Conservation (phyloP, 2,797 vertebrate genomes). For the Bucorvus abyssinicus region DNA sequence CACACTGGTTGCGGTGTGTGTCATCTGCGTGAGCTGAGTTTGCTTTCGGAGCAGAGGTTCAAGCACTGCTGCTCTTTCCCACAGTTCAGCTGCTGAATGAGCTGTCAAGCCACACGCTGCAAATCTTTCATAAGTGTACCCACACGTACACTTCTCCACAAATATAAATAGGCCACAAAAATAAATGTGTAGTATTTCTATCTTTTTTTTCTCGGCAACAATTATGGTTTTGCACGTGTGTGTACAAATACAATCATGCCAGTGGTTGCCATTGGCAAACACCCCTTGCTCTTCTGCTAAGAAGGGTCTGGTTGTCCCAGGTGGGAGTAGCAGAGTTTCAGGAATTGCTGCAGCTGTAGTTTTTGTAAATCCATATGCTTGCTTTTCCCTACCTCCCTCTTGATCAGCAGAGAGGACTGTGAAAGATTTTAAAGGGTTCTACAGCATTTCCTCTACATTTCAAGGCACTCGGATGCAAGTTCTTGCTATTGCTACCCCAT, state of each 20-base stretch:
- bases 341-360: background rate
- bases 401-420: background rate
- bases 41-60: background rate
- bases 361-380: background rate
- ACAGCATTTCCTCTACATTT: background rate
- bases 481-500: background rate
- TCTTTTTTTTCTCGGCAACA: background rate
- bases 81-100: background rate
- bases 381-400: background rate
- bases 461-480: background rate
- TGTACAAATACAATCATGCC: background rate
- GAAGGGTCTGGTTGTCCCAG: background rate
- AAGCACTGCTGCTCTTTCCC: background rate
- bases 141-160: background rate
- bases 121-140: background rate
- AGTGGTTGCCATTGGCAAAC: background rate
- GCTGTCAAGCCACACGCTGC: background rate
- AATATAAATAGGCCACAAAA: background rate
- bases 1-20: rapidly evolving
- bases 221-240: rapidly evolving
- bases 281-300: background rate
- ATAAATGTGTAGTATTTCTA: background rate
- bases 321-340: background rate
- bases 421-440: background rate
- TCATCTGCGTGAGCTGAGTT: background rate